These are phyloP conservation scores for Idris sp. DNA, from an alignment of 1,140 invertebrate genomes.

Conservation along the genomic window DNA sequence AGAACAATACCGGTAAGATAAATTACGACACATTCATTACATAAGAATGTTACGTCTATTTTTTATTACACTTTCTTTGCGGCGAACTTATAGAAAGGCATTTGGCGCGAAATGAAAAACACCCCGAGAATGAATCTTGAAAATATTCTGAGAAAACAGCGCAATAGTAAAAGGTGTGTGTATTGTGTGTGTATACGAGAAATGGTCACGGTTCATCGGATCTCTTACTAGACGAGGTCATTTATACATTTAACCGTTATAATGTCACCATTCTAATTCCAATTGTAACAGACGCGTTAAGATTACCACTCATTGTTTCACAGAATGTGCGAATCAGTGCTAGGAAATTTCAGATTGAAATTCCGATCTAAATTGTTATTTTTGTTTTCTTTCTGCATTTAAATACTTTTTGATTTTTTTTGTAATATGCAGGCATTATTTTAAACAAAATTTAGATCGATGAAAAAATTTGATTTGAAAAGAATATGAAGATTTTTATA, in stretches of 20 bases:
- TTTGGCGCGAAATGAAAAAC: conserved; percentile 13
- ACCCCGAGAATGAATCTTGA: conserved; percentile 20
- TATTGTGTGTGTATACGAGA: conserved; percentile 14
- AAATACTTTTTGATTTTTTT: no score
- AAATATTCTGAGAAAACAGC: neutral
- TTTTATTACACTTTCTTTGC: conserved; percentile 30
- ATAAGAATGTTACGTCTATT: conserved; percentile 16
- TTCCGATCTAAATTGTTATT: no score
- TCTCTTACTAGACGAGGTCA: conserved; percentile 39
- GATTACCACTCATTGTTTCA: conserved; percentile 16
- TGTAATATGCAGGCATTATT: no score
- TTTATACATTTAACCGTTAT: conserved; percentile 46
- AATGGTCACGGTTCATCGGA: conserved; percentile 54
- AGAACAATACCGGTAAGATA: conserved; percentile 15
- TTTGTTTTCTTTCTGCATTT: no score
- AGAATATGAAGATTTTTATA: no score
- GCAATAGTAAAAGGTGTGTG: conserved; percentile 7
- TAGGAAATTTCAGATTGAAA: no score
- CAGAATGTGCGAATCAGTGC: conserved; percentile 14
- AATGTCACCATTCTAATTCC: conserved; percentile 66
- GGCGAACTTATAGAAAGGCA: conserved; percentile 30
- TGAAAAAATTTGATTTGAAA: no score
- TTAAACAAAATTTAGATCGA: no score
- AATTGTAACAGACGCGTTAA: conserved; percentile 43
- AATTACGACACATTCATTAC: conserved; percentile 26